These are phyloP conservation scores for Dendrocincla tyrannina DNA, from an alignment of 2,797 vertebrate genomes.

Conservation along the genomic window DNA sequence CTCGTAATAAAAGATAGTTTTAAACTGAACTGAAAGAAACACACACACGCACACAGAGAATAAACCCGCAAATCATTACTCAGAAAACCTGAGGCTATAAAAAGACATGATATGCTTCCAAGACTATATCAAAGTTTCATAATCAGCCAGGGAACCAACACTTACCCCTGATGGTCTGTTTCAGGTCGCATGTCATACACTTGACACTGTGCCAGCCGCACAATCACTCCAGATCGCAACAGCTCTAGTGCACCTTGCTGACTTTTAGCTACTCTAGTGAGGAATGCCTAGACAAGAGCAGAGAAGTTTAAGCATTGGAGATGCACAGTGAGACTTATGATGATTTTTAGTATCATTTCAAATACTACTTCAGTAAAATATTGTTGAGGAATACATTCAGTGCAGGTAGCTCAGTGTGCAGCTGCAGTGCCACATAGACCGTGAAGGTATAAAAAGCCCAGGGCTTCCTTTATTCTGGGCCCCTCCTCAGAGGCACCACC, in stretches of 20 bases:
- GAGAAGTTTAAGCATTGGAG: neutral
- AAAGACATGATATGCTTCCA: neutral
- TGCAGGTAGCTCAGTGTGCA: neutral
- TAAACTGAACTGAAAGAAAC: neutral
- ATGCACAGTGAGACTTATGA: neutral
- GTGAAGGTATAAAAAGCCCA: neutral
- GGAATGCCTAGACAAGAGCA: slow-evolving; percentile 82
- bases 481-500: neutral
- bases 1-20: neutral
- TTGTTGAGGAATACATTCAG: neutral
- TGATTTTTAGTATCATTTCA: neutral
- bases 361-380: neutral
- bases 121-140: neutral
- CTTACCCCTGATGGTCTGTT: slow-evolving; percentile 88
- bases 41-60: neutral
- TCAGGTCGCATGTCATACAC: slow-evolving; percentile 97
- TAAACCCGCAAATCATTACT: neutral
- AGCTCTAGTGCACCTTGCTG: slow-evolving; percentile 91
- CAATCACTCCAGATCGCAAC: slow-evolving; percentile 90
- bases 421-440: neutral
- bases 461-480: neutral
- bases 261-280: slow-evolving; percentile 93
- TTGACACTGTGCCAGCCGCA: slow-evolving; percentile 91
- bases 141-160: neutral
- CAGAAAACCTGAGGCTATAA: neutral